Percentiles rank a stretch among this genome's conserved stretches.
Evolutionary conservation across 1,140 invertebrate genomes (phyloP).

Genomic region (Cyphomyrmex costatus): DNA sequence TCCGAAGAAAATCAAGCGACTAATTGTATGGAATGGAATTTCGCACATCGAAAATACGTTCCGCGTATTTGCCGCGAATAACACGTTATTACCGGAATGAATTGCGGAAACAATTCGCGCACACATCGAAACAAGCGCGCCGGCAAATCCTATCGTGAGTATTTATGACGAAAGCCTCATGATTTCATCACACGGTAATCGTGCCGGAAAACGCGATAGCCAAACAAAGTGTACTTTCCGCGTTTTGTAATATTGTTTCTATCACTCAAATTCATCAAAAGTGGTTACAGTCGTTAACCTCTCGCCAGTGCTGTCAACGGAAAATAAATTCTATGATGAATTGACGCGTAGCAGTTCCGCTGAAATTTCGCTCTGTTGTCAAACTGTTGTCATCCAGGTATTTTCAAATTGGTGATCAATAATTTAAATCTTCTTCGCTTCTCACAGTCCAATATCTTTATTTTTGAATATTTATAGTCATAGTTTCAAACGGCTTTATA

Average conservation of each 20-base stretch:
- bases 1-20: conserved; percentile 21
- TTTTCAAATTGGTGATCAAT: conserved; percentile 41
- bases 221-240: conserved; percentile 45
- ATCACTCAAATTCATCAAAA: conserved; percentile 59
- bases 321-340: conserved; percentile 50
- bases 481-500: neutral
- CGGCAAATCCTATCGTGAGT: conserved; percentile 43
- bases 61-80: conserved; percentile 10
- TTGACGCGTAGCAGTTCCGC: conserved; percentile 25
- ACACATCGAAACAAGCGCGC: neutral
- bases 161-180: conserved; percentile 54
- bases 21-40: conserved; percentile 39
- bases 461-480: neutral
- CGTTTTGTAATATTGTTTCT: conserved; percentile 44
- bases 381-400: conserved; percentile 28
- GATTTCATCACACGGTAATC: conserved; percentile 59
- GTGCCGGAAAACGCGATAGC: conserved; percentile 44
- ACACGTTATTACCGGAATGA: conserved; percentile 39
- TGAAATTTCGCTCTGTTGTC: conserved; percentile 29
- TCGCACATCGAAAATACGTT: conserved; percentile 1
- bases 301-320: conserved; percentile 27
- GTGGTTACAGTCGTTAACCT: conserved; percentile 52
- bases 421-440: conserved; percentile 34
- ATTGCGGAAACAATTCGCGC: conserved; percentile 30
- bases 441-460: neutral